Percentiles rank a stretch among this genome's conserved stretches.
These are phyloP conservation scores for Trissolcus brochymenae DNA, from an alignment of 2,888 invertebrate species.

Conservation along the genomic window DNA sequence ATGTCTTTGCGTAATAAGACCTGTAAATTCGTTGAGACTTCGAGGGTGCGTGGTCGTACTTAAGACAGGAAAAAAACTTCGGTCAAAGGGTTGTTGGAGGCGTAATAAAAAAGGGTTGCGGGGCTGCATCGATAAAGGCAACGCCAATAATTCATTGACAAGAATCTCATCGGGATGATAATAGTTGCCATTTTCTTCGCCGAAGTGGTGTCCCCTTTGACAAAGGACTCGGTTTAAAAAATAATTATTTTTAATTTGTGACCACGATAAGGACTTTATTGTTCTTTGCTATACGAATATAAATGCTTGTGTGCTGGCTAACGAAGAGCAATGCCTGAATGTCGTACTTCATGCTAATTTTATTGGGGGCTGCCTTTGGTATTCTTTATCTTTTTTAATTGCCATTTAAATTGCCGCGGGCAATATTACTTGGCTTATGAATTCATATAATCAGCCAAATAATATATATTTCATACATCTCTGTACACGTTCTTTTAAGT, in stretches of 20 bases:
- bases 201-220: constrained; percentile 65
- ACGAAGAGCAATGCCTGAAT: constrained; percentile 60
- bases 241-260: constrained; percentile 77
- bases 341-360: constrained; percentile 70
- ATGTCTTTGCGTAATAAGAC: constrained; percentile 65
- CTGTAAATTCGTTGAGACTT: constrained; percentile 68
- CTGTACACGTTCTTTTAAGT: constrained; percentile 43
- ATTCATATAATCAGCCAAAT: constrained; percentile 59
- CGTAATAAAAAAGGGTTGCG: constrained; percentile 67
- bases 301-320: constrained; percentile 60
- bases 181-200: constrained; percentile 71
- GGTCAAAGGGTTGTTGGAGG: constrained; percentile 69
- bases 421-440: constrained; percentile 58
- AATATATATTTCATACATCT: constrained; percentile 43
- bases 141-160: constrained; percentile 76
- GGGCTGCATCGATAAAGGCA: constrained; percentile 70
- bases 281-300: constrained; percentile 62
- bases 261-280: constrained; percentile 72
- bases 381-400: constrained; percentile 66
- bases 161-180: constrained; percentile 74
- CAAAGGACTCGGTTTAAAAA: constrained; percentile 74
- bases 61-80: constrained; percentile 66
- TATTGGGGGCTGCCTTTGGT: constrained; percentile 66
- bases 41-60: constrained; percentile 59
- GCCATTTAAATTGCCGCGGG: constrained; percentile 66